Evolutionary conservation across 2,888 invertebrate species (phyloP), one percentile per base, ranked within the genome.

Genomic region (Lasioglossum zephyrum): DNA sequence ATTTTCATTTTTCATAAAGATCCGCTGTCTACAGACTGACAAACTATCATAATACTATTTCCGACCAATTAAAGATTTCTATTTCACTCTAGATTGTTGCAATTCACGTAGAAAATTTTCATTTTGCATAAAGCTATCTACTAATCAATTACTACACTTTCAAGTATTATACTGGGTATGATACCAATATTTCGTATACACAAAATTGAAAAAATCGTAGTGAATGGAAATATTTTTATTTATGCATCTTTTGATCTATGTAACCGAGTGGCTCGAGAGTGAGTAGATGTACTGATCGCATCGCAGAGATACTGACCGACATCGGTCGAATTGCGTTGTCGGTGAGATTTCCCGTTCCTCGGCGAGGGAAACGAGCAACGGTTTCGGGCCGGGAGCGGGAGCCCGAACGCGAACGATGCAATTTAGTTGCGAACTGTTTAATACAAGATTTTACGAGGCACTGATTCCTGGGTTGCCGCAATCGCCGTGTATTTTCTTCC

Each of bases 391-490:
- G 39, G 31, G 16, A 77, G 57, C 77, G n/a, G 41, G 66, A 76
- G 63, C 41, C 41, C 57, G 36, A 76, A 69, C 47, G 63, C 57
- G 36, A 72, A 49, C 76, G 74, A 85, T 73, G 87, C 77, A 90
- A 85, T 90, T 89, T 82, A 86, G 88, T 90, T 91, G 86, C 84
- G 87, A 91, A 87, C 87, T 89, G 86, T 88, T 92, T 88, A 91
- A 92, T 90, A 57, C 73, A 78, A 80, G 72, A 80, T 90, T 90
- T 89, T 88, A 92, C 88, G 84, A 83, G 85, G 87, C 85, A 85
- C 83, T 75, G 86, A 83, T 73, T 84, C 84, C 82, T 78, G 69
- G 44, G 88, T 89, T 92, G 89, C 88, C 84, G 88, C 90, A 89
- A 89, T 81, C 79, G 82, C 31, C 76, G 82, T 77, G 81, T 79